Percentiles rank a stretch among this genome's conserved stretches.
Evolutionary conservation across 2,888 invertebrate species (phyloP).

Genomic region (Blastobasis adustella): DNA sequence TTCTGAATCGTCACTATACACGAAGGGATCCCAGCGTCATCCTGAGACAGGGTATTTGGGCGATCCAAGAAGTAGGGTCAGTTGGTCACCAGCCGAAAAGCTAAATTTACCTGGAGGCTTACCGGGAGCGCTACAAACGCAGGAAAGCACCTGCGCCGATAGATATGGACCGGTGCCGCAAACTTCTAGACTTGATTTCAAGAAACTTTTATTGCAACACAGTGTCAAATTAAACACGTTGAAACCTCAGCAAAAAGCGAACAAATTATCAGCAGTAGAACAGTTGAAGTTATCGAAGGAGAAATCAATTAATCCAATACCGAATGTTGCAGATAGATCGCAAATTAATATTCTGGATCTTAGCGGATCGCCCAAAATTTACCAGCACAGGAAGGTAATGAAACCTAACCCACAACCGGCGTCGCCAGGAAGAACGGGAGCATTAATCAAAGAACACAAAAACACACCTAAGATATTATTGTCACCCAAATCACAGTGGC

Average conservation of each 20-base stretch:
- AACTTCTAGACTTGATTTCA: constrained; percentile 89
- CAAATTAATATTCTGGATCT: constrained; percentile 80
- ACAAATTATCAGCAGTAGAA: constrained; percentile 85
- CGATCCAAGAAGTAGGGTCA: constrained; percentile 74
- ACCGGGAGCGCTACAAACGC: constrained; percentile 35
- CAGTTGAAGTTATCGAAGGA: constrained; percentile 81
- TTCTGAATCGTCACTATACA: constrained; percentile 62
- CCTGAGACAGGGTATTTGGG: constrained; percentile 78
- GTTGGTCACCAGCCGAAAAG: constrained; percentile 77
- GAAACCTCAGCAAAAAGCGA: constrained; percentile 71
- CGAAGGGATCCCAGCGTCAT: constrained; percentile 57
- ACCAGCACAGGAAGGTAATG: constrained; percentile 77
- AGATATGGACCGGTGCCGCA: constrained; percentile 78
- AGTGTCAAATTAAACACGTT: constrained; percentile 78
- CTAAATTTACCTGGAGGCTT: constrained; percentile 34
- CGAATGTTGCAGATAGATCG: constrained; percentile 48
- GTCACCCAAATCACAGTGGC: constrained; percentile 82
- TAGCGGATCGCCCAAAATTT: constrained; percentile 82
- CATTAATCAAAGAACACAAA: constrained; percentile 69
- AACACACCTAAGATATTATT: constrained; percentile 78
- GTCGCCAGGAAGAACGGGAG: constrained; percentile 71
- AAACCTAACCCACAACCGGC: constrained; percentile 63
- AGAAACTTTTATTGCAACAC: constrained; percentile 84
- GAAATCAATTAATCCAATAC: constrained; percentile 45
- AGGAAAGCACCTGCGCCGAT: constrained; percentile 75